phyloP scores from a whole-genome alignment of 2,113 vertebrate species.

The Eulemur macaco region DNA sequence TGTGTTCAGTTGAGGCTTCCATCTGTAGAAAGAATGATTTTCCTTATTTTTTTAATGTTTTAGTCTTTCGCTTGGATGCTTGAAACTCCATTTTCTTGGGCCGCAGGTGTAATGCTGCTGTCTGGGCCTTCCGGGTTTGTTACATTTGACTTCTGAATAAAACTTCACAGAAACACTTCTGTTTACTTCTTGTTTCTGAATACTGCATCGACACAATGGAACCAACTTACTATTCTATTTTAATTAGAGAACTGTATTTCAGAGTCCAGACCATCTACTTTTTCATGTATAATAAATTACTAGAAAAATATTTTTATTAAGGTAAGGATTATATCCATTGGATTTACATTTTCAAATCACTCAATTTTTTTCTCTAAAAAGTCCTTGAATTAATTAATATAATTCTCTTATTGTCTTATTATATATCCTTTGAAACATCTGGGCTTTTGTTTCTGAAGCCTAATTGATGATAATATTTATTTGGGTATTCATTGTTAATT shows the following conservation, averaged over 20 bases:
- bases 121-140: not conserved
- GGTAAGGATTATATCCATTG: not conserved
- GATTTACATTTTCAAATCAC: not conserved
- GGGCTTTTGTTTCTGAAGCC: not conserved
- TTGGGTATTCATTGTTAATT: not conserved
- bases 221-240: not conserved
- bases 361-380: not conserved
- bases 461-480: not conserved
- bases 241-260: not conserved
- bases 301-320: not conserved
- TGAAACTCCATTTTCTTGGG: not conserved
- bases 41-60: not conserved
- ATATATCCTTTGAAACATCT: not conserved
- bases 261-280: not conserved
- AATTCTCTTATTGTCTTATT: not conserved
- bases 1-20: not conserved
- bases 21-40: not conserved
- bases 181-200: not conserved
- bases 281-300: not conserved
- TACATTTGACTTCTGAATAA: not conserved
- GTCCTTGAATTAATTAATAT: not conserved
- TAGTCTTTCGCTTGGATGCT: not conserved
- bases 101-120: not conserved
- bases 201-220: not conserved
- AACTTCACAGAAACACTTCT: not conserved